Evolutionary conservation across 1,140 invertebrate species (phyloP), one percentile per base, ranked within the genome.

Genomic region (Drosophila ananassae): DNA sequence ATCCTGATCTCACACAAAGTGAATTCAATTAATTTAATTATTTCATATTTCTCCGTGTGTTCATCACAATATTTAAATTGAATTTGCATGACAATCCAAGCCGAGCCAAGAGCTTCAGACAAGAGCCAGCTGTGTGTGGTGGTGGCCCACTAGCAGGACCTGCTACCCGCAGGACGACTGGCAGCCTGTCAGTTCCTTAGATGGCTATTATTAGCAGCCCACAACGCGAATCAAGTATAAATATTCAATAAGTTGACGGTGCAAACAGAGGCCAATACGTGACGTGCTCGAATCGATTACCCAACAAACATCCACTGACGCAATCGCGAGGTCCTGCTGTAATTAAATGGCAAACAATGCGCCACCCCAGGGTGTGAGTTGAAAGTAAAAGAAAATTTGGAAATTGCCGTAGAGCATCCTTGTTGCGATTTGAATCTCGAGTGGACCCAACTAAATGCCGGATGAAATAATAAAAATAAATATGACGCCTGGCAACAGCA

Each of bases 1-100:
- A 37, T 37, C 34, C 12, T 28, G 5, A 2, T 37, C 12, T 1
- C 9, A 3, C 34, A 37, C 34, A 37, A 37, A 37, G 34, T 37
- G 10, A 54, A 55, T 57, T 52, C 24, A 52, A 66, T 13, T 61
- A 64, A 60, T 53, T 52, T 2, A 21, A 53, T 41, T 41, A 64
- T 41, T 39, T 32, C 7, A 12, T n/a, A 24, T 53, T 53, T 63
- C 25, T 41, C 5, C 10, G 32, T 59, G 37, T 72, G 21, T 61
- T 46, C 60, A 50, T 71, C 32, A 51, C 41, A 74, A 75, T 87
- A 82, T 78, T 87, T 87, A 76, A 89, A 87, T 87, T 87, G 82
- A 87, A 87, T 87, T 82, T 87, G 67, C 82, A 87, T 82, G 82
- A 84, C 82, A 84, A 87, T 84, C 80, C 46, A 54, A 54, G 56